Evolutionary conservation across 2,797 vertebrate genomes (phyloP), one percentile per base, ranked within the genome.

Genomic region (Sciurus vulgaris): DNA sequence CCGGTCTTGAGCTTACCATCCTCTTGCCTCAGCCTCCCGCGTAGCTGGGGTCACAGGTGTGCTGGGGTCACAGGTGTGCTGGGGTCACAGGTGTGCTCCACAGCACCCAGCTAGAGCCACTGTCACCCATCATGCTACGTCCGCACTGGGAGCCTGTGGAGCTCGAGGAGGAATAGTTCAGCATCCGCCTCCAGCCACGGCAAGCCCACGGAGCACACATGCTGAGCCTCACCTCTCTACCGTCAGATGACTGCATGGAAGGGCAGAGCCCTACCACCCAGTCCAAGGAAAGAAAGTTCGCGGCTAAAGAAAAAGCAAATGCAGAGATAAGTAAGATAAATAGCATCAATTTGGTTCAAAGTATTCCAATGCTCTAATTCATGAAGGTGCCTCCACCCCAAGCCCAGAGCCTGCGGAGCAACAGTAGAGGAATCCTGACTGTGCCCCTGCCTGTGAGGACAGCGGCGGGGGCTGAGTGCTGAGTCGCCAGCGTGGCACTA

Each of bases 131-230:
- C 12, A 4, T 0, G 24, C 38, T n/a, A 38, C 10, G 24, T 13
- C 38, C 76, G 24, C 26, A 0, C 0, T 1, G 41, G 61, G 69
- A 17, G 38, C 3, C 26, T 20, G 26, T 7, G 18, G 41, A 4
- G 6, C 9, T 3, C 1, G 26, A 28, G 20, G 44, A 18, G 51
- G 4, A 35, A 38, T 41, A 8, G 41, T 20, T 7, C 3, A 10
- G 79, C 0, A 0, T 13, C 35, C 22, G 51, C 44, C 24, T 22
- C 33, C 67, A 4, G 47, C 59, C 22, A 0, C 2, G 35, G 35
- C 13, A 2, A 28, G 79, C 4, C 38, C 7, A 1, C 38, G 0
- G 18, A 1, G 22, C 3, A 9, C n/a, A 13, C 0, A 0, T 17
- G 7, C 44, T 17, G 18, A 33, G 8, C 0, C 7, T 5, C 1